Evolutionary conservation across 2,888 invertebrate species (phyloP).

Genomic region (Mantis religiosa): DNA sequence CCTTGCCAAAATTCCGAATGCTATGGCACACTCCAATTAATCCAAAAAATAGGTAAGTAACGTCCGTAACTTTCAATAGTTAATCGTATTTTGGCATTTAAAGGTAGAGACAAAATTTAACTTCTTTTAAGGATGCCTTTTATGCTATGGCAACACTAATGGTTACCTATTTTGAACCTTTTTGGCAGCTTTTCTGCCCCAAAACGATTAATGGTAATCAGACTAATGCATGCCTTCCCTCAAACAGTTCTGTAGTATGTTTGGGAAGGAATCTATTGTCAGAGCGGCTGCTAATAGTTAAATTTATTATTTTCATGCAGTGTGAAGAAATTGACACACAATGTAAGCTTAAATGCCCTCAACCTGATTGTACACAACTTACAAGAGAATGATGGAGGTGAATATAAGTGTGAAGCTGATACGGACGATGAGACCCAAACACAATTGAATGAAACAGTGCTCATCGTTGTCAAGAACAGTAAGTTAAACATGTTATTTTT

Average conservation of each 20-base stretch:
- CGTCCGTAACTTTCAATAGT: background rate
- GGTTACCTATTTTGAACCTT: no score
- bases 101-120: no score
- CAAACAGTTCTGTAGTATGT: no score
- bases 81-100: background rate
- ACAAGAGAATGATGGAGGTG: constrained; percentile 36
- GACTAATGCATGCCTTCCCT: no score
- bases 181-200: no score
- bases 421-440: background rate
- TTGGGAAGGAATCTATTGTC: no score
- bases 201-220: no score
- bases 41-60: constrained; percentile 11
- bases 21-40: constrained; percentile 13
- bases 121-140: no score
- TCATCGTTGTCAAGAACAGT: constrained; percentile 36
- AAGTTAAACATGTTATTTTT: constrained; percentile 22
- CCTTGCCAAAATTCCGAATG: constrained; percentile 7
- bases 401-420: constrained; percentile 36
- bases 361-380: constrained; percentile 33
- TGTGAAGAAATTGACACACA: background rate
- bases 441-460: constrained; percentile 23
- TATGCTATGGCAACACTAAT: background rate
- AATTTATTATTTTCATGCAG: background rate
- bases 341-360: constrained; percentile 25
- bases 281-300: no score